Conservation (phyloP, 1,140 invertebrate species). For the Euura saliciscinereae region DNA sequence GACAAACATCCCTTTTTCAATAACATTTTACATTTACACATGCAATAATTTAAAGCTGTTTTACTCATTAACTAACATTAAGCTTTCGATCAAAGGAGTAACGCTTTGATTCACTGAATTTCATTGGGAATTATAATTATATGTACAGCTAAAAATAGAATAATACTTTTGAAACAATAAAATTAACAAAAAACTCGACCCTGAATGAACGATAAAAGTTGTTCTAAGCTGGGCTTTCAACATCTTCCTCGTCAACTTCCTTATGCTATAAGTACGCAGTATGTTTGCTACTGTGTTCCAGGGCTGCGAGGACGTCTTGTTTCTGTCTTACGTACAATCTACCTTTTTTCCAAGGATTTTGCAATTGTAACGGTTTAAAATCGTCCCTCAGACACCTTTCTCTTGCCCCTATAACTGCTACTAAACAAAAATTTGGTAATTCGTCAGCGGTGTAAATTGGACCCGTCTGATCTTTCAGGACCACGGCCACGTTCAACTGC, state of each 20-base stretch:
- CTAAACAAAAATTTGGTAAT: slow-evolving; percentile 87
- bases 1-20: no score
- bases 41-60: no score
- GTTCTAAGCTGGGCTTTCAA: background rate
- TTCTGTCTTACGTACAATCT: slow-evolving; percentile 89
- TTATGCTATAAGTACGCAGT: slow-evolving; percentile 61
- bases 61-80: no score
- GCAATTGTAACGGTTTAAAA: slow-evolving; percentile 88
- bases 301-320: slow-evolving; percentile 84
- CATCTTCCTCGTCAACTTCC: slow-evolving; percentile 6
- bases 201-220: background rate
- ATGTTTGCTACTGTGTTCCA: slow-evolving; percentile 82
- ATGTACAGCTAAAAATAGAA: no score
- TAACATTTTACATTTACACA: no score
- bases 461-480: slow-evolving; percentile 82
- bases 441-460: slow-evolving; percentile 84
- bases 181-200: background rate
- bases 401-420: slow-evolving; percentile 90
- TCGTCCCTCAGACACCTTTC: slow-evolving; percentile 92
- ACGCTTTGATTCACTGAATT: no score
- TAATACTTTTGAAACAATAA: background rate
- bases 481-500: slow-evolving; percentile 91
- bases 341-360: slow-evolving; percentile 95
- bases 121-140: no score
- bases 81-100: no score